Evolutionary conservation across 2,888 invertebrate species (phyloP).

Genomic region (Pandemis corylana): DNA sequence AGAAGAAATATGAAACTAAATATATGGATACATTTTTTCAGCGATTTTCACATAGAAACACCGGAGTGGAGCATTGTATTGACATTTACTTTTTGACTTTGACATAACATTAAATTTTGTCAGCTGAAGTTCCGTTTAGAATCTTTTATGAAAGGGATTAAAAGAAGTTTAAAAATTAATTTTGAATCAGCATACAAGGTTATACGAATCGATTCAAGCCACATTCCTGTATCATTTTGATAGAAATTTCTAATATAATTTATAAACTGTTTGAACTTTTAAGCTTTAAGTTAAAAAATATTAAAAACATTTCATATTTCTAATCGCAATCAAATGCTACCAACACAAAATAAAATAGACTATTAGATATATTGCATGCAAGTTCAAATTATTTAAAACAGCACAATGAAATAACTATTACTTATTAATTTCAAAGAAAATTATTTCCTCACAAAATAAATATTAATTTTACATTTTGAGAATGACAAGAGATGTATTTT

Average conservation of each 20-base stretch:
- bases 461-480: too few relatives aligned
- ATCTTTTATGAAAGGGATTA: background rate
- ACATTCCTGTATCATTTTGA: too few relatives aligned
- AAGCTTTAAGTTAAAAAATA: background rate
- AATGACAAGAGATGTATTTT: too few relatives aligned
- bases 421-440: background rate
- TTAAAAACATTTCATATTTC: constrained; percentile 8
- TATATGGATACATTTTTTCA: constrained; percentile 9
- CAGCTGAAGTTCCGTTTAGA: constrained; percentile 14
- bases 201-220: too few relatives aligned
- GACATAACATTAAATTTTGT: background rate
- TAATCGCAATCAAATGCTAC: constrained; percentile 15
- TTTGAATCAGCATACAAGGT: too few relatives aligned
- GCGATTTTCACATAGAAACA: constrained; percentile 26
- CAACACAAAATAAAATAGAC: background rate
- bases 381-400: background rate
- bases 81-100: constrained; percentile 2
- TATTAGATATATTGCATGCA: background rate
- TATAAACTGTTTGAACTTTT: too few relatives aligned
- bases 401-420: background rate
- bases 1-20: background rate
- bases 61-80: constrained; percentile 1
- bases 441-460: too few relatives aligned
- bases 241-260: too few relatives aligned
- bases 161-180: too few relatives aligned